Percentiles rank a stretch among this genome's conserved stretches.
Evolutionary conservation across 2,888 invertebrate genomes (phyloP).

Genomic region (Hypsopygia costalis): DNA sequence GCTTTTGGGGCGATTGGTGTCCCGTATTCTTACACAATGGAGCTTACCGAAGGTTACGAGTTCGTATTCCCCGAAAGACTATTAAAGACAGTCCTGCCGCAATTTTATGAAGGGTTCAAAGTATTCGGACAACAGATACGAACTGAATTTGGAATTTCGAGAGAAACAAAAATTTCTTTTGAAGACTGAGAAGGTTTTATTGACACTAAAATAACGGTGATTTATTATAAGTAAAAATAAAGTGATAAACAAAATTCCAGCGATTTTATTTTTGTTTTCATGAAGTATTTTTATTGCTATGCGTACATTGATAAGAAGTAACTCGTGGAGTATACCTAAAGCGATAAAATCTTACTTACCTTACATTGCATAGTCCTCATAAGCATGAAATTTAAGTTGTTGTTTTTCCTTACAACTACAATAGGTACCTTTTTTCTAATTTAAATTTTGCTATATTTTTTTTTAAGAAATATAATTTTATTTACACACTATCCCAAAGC

Average conservation of each 20-base stretch:
- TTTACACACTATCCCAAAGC: no score
- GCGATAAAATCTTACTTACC: no score
- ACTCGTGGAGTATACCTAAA: no score
- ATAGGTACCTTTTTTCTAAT: no score
- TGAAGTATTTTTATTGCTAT: no score
- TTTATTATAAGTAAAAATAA: neutral
- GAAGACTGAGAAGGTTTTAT: slow-evolving; percentile 4
- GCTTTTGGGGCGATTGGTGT: slow-evolving; percentile 76
- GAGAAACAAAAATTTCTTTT: neutral
- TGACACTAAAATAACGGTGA: neutral
- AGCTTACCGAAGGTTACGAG: slow-evolving; percentile 79
- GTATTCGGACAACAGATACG: slow-evolving; percentile 47
- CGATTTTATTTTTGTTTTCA: no score
- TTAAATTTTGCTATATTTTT: no score
- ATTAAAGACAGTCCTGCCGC: slow-evolving; percentile 44
- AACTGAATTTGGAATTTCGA: slow-evolving; percentile 38
- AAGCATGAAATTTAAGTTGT: no score
- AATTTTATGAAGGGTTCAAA: slow-evolving; percentile 62
- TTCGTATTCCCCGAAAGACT: slow-evolving; percentile 83
- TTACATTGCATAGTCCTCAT: no score
- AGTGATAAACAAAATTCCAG: neutral
- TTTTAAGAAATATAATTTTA: no score
- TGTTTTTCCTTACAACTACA: no score
- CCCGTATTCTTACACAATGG: slow-evolving; percentile 81
- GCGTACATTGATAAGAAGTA: neutral